These are phyloP conservation scores for Neogobius melanostomus DNA, from an alignment of 2,113 vertebrate species.

Conservation along the genomic window DNA sequence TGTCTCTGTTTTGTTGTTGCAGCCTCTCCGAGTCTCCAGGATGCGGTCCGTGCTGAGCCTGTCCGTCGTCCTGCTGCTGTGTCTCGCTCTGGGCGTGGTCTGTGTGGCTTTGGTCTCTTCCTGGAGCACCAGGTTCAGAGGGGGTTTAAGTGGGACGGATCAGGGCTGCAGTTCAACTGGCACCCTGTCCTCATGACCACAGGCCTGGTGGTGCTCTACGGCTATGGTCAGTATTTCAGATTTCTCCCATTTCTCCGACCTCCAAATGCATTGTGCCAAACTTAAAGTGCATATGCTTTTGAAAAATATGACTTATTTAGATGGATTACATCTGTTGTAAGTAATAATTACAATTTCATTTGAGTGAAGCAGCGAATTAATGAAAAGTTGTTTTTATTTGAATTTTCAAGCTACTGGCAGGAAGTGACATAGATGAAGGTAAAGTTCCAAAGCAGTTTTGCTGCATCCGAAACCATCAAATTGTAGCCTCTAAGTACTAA, in stretches of 20 bases:
- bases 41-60: constrained; percentile 75
- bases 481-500: too few species aligned
- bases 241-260: neutral
- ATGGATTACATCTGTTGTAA: too few species aligned
- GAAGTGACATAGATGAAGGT: too few species aligned
- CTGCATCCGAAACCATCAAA: too few species aligned
- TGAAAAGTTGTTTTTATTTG: too few species aligned
- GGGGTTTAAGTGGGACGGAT: constrained; percentile 87
- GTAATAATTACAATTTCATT: too few species aligned
- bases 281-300: too few species aligned
- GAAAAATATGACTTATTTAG: neutral
- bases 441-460: too few species aligned
- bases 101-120: constrained; percentile 77
- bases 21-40: constrained; percentile 34
- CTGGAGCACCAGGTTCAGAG: constrained; percentile 83
- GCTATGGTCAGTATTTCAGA: constrained; percentile 79
- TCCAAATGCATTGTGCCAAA: neutral
- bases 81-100: constrained; percentile 75
- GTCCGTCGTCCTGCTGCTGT: constrained; percentile 69
- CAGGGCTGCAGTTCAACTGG: constrained; percentile 84
- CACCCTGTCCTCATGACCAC: constrained; percentile 91
- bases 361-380: too few species aligned
- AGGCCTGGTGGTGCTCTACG: constrained; percentile 86
- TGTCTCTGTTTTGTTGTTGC: neutral
- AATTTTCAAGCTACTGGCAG: too few species aligned